phyloP scores from a whole-genome alignment of 2,797 vertebrate species.

The Atherinosoma microstoma region DNA sequence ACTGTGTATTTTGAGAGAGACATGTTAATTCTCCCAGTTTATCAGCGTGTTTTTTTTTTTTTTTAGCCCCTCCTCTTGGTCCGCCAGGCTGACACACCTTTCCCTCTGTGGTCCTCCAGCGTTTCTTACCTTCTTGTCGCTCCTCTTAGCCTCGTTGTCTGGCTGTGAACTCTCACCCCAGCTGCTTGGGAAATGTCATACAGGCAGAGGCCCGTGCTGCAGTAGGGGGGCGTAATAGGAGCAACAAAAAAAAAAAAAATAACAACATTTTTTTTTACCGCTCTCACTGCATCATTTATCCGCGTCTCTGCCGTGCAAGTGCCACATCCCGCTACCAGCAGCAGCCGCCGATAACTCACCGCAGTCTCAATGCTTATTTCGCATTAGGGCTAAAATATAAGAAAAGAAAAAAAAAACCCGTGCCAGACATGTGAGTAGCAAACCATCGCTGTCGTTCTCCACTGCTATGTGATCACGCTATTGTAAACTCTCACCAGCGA shows the following conservation, averaged over 20 bases:
- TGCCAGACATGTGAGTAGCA: constrained; percentile 88
- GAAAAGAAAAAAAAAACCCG: constrained; percentile 48
- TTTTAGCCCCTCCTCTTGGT: constrained; percentile 40
- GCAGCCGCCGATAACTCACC: constrained; percentile 56
- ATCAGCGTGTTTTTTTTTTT: background rate
- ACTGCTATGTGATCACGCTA: constrained; percentile 52
- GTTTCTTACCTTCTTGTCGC: constrained; percentile 84
- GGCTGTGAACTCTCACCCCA: constrained; percentile 87
- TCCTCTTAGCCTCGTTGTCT: constrained; percentile 84
- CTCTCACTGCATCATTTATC: constrained; percentile 69
- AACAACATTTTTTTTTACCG: constrained; percentile 69
- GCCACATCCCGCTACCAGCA: constrained; percentile 66
- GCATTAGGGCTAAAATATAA: constrained; percentile 62
- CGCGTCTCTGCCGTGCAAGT: constrained; percentile 59
- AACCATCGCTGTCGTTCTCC: constrained; percentile 73
- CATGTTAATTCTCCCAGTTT: background rate
- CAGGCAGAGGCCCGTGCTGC: constrained; percentile 88
- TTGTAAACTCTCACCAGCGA: constrained; percentile 35
- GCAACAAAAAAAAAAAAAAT: constrained; percentile 69
- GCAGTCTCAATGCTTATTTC: constrained; percentile 71
- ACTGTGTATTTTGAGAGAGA: background rate
- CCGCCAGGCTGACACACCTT: constrained; percentile 72
- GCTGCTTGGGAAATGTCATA: constrained; percentile 87
- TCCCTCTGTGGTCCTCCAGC: constrained; percentile 83
- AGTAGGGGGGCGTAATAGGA: constrained; percentile 82